Evolutionary conservation across 2,113 vertebrate genomes (phyloP).

Genomic region (Nycticebus coucang): DNA sequence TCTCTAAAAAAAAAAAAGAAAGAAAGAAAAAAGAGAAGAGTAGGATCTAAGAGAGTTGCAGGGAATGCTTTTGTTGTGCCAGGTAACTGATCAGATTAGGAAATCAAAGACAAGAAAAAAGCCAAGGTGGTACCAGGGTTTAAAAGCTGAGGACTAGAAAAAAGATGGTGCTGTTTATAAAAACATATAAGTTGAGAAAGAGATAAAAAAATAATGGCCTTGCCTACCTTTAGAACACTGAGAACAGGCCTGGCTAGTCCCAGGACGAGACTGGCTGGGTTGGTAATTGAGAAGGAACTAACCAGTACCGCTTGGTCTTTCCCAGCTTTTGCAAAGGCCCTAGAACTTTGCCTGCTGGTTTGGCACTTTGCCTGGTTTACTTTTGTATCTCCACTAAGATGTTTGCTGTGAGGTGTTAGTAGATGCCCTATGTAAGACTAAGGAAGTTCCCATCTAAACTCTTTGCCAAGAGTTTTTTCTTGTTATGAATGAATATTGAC

Average conservation of each 20-base stretch:
- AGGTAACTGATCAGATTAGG: background rate
- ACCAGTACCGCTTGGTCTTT: background rate
- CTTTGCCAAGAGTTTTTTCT: slow-evolving; percentile 34
- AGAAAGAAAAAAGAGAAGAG: no score
- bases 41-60: background rate
- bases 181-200: background rate
- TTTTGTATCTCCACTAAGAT: background rate
- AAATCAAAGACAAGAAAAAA: slow-evolving; percentile 24
- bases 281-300: background rate
- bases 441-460: background rate
- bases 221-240: background rate
- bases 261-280: background rate
- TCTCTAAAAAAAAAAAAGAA: no score
- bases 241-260: background rate
- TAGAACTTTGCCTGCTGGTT: background rate
- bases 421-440: background rate
- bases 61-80: background rate
- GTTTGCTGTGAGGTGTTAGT: background rate
- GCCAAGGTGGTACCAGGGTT: background rate
- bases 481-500: background rate
- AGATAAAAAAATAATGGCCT: background rate
- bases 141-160: background rate
- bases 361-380: background rate
- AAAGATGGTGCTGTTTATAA: background rate
- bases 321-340: background rate